Conservation (phyloP, 2,888 invertebrate species). For the Slavum lentiscoides region DNA sequence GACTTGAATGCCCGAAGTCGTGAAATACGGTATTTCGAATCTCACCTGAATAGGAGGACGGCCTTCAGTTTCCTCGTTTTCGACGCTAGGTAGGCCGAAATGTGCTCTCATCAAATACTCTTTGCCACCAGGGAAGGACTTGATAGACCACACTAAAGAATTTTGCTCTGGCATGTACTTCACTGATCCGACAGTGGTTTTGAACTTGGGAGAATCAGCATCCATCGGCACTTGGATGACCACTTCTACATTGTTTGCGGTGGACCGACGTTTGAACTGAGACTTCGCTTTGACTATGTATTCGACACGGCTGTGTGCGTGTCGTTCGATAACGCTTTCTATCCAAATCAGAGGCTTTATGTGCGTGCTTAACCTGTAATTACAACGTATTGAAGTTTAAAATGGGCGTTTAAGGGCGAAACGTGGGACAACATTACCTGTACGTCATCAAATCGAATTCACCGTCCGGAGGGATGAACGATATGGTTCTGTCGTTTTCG, state of each 20-base stretch:
- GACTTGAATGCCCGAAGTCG: slow-evolving; percentile 68
- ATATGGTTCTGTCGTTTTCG: slow-evolving; percentile 72
- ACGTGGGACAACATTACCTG: slow-evolving; percentile 59
- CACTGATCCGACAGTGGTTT: slow-evolving; percentile 68
- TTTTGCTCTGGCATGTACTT: slow-evolving; percentile 70
- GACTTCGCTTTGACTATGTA: slow-evolving; percentile 72
- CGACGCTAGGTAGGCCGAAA: slow-evolving; percentile 70
- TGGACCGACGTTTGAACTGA: slow-evolving; percentile 71
- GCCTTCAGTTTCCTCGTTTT: slow-evolving; percentile 67
- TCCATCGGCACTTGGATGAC: slow-evolving; percentile 67
- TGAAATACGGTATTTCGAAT: slow-evolving; percentile 74
- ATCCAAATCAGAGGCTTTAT: slow-evolving; percentile 73
- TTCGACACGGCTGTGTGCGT: slow-evolving; percentile 70
- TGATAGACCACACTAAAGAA: slow-evolving; percentile 69
- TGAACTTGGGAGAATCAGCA: slow-evolving; percentile 73
- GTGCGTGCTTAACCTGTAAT: slow-evolving; percentile 44
- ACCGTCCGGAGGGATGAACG: slow-evolving; percentile 73
- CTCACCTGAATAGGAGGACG: slow-evolving; percentile 69
- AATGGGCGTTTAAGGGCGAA: background rate
- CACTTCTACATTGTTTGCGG: slow-evolving; percentile 73
- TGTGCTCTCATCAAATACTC: slow-evolving; percentile 72
- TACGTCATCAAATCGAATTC: slow-evolving; percentile 74
- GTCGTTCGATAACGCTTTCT: slow-evolving; percentile 70
- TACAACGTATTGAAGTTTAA: background rate
- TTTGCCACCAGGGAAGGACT: slow-evolving; percentile 71